Evolutionary conservation across 1,140 invertebrate genomes (phyloP).

Genomic region (Heliconius nattereri): DNA sequence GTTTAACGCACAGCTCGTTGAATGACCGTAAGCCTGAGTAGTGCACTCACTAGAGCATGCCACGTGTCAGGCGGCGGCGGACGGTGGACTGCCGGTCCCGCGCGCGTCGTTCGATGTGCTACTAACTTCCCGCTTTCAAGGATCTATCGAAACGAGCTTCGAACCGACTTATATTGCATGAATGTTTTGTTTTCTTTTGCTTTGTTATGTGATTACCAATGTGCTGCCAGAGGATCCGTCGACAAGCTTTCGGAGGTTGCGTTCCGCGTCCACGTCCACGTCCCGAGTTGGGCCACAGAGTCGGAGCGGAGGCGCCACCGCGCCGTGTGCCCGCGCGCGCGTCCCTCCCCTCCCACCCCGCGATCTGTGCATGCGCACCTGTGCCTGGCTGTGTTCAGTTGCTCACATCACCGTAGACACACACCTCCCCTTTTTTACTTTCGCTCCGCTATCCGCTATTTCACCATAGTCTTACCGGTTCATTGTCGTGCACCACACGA

Average conservation of each 20-base stretch:
- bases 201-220: slow-evolving; percentile 77
- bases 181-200: slow-evolving; percentile 80
- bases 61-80: slow-evolving; percentile 29
- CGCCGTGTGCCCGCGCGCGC: slow-evolving; percentile 63
- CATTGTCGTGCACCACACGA: slow-evolving; percentile 80
- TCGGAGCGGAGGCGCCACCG: slow-evolving; percentile 60
- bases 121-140: slow-evolving; percentile 62
- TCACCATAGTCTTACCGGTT: slow-evolving; percentile 75
- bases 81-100: slow-evolving; percentile 44
- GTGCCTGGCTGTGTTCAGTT: slow-evolving; percentile 81
- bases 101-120: slow-evolving; percentile 54
- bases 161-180: slow-evolving; percentile 69
- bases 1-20: slow-evolving; percentile 77
- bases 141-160: slow-evolving; percentile 65
- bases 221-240: slow-evolving; percentile 72
- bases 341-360: slow-evolving; percentile 70
- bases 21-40: slow-evolving; percentile 78
- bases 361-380: slow-evolving; percentile 79
- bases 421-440: slow-evolving; percentile 77
- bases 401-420: slow-evolving; percentile 81
- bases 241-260: slow-evolving; percentile 50
- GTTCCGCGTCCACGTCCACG: slow-evolving; percentile 38
- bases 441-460: slow-evolving; percentile 77
- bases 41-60: slow-evolving; percentile 77
- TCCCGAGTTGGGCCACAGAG: slow-evolving; percentile 20